These are phyloP conservation scores for Amia ocellicauda DNA, from an alignment of 2,113 vertebrate genomes.

Conservation along the genomic window DNA sequence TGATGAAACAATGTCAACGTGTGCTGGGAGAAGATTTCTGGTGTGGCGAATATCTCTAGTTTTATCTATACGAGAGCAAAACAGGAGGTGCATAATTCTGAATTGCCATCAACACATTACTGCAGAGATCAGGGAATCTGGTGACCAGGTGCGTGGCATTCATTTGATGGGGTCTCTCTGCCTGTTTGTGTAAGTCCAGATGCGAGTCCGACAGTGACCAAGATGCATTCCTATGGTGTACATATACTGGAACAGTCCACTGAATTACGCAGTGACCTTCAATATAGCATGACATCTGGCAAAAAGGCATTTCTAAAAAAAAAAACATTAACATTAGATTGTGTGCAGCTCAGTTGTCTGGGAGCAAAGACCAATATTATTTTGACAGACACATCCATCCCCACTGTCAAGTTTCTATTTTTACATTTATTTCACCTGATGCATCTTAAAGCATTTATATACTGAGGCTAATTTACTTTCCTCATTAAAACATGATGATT, in stretches of 20 bases:
- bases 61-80: slow-evolving; percentile 31
- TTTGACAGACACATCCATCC: slow-evolving; percentile 75
- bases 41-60: slow-evolving; percentile 43
- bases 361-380: slow-evolving; percentile 75
- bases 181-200: neutral
- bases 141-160: neutral
- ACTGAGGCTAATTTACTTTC: neutral
- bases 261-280: slow-evolving; percentile 34
- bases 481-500: neutral
- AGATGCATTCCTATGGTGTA: neutral
- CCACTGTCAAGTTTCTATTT: slow-evolving; percentile 56
- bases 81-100: too few relatives aligned
- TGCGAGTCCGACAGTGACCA: neutral
- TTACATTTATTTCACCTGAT: neutral
- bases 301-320: slow-evolving; percentile 70
- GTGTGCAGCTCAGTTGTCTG: slow-evolving; percentile 56
- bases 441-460: neutral
- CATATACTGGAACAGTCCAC: neutral
- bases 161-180: neutral
- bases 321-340: slow-evolving; percentile 54
- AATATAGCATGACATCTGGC: slow-evolving; percentile 77
- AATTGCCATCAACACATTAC: too few relatives aligned
- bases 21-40: slow-evolving; percentile 42
- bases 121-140: neutral
- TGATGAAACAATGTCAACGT: slow-evolving; percentile 31